A percentile compares a stretch with the other conserved stretches of the same genome.
These are phyloP conservation scores for Drosophila ohnishii DNA, from an alignment of 1,140 invertebrate genomes.

Conservation along the genomic window DNA sequence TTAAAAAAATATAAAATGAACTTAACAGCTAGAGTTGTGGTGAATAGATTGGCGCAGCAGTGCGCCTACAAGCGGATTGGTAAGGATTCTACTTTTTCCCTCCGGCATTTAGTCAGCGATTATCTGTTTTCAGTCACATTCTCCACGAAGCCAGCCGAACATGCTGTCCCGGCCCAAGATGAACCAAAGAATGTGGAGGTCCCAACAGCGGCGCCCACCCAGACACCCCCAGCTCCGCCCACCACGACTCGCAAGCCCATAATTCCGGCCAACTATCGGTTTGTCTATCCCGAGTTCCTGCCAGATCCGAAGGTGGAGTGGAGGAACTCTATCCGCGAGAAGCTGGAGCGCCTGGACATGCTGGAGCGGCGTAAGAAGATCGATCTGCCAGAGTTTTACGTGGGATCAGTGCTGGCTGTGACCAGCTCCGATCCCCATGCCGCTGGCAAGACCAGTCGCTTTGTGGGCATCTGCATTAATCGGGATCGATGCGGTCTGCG, in stretches of 20 bases:
- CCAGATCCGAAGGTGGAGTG: constrained; percentile 91
- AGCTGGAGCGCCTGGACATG: constrained; percentile 97
- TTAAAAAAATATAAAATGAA: constrained; percentile 66
- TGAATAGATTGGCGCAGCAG: constrained; percentile 37
- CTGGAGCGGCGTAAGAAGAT: constrained; percentile 89
- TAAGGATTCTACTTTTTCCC: constrained; percentile 15
- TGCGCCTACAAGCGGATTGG: constrained; percentile 60
- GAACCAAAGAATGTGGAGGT: constrained; percentile 33
- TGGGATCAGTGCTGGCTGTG: constrained; percentile 96
- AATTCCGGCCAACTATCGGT: constrained; percentile 86
- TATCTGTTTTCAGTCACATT: constrained; percentile 67
- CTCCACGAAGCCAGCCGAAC: constrained; percentile 72
- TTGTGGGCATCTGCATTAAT: constrained; percentile 98
- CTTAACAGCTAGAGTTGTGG: constrained; percentile 49
- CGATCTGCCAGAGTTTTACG: constrained; percentile 98
- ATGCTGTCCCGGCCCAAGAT: constrained; percentile 34
- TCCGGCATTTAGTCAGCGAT: not conserved
- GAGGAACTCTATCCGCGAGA: constrained; percentile 93
- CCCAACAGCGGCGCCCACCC: not conserved
- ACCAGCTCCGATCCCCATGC: constrained; percentile 95
- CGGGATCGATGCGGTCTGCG: constrained; percentile 91
- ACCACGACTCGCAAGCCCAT: constrained; percentile 56
- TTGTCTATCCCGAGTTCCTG: constrained; percentile 97
- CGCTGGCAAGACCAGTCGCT: constrained; percentile 92
- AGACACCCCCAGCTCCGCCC: not conserved